Evolutionary conservation across 1,140 invertebrate species (phyloP), one percentile per base, ranked within the genome.

Genomic region (Euschistus heros): DNA sequence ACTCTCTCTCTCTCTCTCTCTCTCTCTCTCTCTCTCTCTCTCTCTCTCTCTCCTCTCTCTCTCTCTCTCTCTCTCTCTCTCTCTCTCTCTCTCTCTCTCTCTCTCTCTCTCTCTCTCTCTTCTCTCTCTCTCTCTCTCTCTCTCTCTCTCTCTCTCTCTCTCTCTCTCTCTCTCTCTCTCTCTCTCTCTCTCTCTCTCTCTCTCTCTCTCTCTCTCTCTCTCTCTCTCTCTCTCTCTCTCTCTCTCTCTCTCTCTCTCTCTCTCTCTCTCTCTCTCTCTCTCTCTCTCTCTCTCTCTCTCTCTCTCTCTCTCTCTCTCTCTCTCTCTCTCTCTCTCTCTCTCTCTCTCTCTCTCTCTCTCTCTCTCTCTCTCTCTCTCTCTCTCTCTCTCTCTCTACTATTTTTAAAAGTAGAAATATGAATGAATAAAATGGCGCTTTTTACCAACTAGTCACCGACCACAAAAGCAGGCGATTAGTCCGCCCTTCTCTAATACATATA

Each of bases 251-350:
- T 71, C 61, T 50, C 52, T 64, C 26, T 27, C 44, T 62, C 37
- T 69, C 33, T 63, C 63, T 64, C 69, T 69, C 69, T 70, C 62
- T 71, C 62, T 71, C 62, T 71, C 62, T 71, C 20, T 13, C 20
- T 13, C 20, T 13, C 18, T 13, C 69, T 70, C 62, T 70, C 62
- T 10, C 42, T 10, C 42, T 10, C 42, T 10, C 42, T 10, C 42
- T 10, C 42, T 44, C 42, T 44, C 42, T 44, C 42, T 44, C 42
- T 10, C 42, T 44, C 42, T 44, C 42, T 17, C 42, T 44, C 42
- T 17, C 42, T 17, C 42, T 17, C 42, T 17, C 42, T 17, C 42
- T 17, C 42, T 17, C 42, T 17, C 42, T n/a, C 69, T 69, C 69
- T 70, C 62, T 71, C 62, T 71, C 62, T 71, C 62, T 71, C 20